Evolutionary conservation across 2,113 vertebrate species (phyloP).

Genomic region (Ceratotherium simum): DNA sequence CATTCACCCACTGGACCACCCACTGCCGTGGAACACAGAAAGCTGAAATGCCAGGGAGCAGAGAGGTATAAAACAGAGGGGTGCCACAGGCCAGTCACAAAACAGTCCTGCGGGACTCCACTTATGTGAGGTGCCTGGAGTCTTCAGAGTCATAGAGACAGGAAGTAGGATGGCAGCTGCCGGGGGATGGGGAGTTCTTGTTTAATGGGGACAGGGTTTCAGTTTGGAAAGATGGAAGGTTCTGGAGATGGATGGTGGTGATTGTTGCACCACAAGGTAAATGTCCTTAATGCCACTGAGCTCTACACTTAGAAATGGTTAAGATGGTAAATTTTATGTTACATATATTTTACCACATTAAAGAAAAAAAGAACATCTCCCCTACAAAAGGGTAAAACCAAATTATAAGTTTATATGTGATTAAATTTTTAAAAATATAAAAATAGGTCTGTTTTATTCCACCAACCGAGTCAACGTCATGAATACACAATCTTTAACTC

Average conservation of each 20-base stretch:
- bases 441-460: slow-evolving; percentile 2
- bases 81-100: slow-evolving; percentile 46
- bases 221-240: neutral
- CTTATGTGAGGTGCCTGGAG: neutral
- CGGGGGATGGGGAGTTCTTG: neutral
- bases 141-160: neutral
- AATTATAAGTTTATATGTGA: neutral
- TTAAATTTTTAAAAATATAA: neutral
- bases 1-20: neutral
- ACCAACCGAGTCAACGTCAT: neutral
- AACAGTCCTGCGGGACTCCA: neutral
- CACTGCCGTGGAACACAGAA: neutral
- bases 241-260: neutral
- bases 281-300: neutral
- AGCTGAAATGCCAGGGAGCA: neutral
- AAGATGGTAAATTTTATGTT: neutral
- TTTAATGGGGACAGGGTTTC: neutral
- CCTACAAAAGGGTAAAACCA: neutral
- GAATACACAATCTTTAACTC: slow-evolving; percentile 9
- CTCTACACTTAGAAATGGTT: neutral
- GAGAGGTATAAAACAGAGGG: neutral
- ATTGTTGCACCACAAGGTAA: neutral
- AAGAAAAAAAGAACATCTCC: neutral
- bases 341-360: neutral
- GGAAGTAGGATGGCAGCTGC: neutral